Base-by-base conservation (phyloP, 2,797 vertebrate species). In the Notoglanidium macrostoma region DNA sequence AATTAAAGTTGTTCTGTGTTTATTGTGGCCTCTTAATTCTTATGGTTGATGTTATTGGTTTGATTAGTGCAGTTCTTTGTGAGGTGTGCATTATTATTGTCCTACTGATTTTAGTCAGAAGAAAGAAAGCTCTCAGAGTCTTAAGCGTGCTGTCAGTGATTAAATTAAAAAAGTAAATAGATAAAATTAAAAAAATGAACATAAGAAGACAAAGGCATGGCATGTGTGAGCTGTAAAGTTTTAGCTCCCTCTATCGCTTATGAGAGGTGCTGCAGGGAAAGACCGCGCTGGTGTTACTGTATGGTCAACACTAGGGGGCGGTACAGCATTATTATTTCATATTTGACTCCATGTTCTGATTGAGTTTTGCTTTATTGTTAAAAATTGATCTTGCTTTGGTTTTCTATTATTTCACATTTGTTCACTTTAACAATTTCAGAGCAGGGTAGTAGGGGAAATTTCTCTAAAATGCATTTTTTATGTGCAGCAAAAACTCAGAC, bases 291-390 rank as follows among this genome's bases (percentile, higher is more conserved):
- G 40, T 63, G 40, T 70, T 88, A 65, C 19, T 57, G 32, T 49
- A 14, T 80, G 3, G 32, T 4, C 3, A 87, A 87, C 90, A 88
- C 87, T 72, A 90, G 90, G 89, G 87, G 79, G 87, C 87, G 51
- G 63, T 72, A 85, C 19, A 78, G 32, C 7, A 67, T 59, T 67
- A 88, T 1, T 74, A 68, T 76, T 51, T 54, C 55, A 65, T 44
- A 44, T 14, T 3, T 26, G 7, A 15, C 0, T 1, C 29, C 12
- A n/a, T 26, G 1, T 40, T 29, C 57, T 79, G 5, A 54, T 15
- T 15, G 29, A 4, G 51, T 57, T 21, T 78, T 77, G 8, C 8
- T 55, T 32, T 21, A 7, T 23, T 74, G 70, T 44, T n/a, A 44
- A 80, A 61, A 61, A 44, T 26, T n/a, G 2, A 44, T 55, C 54